These are phyloP conservation scores for Epirrhoe tristata DNA, from an alignment of 2,888 invertebrate genomes.

Conservation along the genomic window DNA sequence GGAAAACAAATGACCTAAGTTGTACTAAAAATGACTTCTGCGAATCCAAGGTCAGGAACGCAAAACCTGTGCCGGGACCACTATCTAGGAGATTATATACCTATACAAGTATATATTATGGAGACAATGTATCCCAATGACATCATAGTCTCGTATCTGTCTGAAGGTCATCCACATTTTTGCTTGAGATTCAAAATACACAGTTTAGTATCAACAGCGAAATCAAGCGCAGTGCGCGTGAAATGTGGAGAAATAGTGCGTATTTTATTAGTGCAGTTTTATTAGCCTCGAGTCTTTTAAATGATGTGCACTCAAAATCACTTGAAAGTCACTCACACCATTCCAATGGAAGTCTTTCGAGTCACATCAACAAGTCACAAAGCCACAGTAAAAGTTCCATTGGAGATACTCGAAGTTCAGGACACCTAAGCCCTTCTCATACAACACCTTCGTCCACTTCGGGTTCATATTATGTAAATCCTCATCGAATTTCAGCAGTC, in stretches of 20 bases:
- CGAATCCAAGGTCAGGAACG: no score
- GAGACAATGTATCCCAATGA: no score
- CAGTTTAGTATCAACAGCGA: conserved; percentile 7
- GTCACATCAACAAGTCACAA: neutral
- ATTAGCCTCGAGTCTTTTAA: neutral
- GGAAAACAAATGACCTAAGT: no score
- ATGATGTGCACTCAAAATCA: conserved; percentile 20
- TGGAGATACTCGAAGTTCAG: neutral
- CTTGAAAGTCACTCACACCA: neutral
- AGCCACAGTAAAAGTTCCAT: neutral
- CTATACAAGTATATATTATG: no score
- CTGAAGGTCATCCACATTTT: neutral
- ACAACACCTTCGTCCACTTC: neutral
- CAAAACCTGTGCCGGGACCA: no score
- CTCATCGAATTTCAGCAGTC: neutral
- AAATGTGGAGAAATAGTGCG: conserved; percentile 12
- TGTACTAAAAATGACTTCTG: no score
- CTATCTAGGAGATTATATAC: no score
- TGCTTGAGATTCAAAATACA: neutral
- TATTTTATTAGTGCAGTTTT: conserved; percentile 5
- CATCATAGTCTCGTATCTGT: no score
- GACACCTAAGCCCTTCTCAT: neutral
- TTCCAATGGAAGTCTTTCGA: conserved; percentile 1
- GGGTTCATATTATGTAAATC: neutral
- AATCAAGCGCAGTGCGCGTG: conserved; percentile 5